A percentile compares a stretch with the other conserved stretches of the same genome.
Conservation (phyloP, 2,797 vertebrate genomes). For the Coracias cyanogaster region DNA sequence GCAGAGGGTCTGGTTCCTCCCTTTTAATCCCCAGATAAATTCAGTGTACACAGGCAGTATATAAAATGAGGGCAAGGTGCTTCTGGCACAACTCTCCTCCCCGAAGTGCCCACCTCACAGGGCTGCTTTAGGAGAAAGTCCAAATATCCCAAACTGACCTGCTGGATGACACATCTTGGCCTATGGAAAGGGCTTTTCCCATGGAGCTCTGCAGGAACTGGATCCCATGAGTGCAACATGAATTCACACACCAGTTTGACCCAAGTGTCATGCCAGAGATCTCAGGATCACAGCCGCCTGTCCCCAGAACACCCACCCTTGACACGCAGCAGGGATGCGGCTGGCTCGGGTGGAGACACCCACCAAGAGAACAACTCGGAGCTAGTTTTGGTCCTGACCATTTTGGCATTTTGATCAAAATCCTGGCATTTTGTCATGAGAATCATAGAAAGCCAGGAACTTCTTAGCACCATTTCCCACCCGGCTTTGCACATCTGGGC, state of each 20-base stretch:
- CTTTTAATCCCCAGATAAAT: neutral
- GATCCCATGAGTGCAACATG: accelerated
- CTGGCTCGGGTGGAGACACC: neutral
- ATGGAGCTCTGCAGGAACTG: neutral
- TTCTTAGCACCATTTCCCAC: neutral
- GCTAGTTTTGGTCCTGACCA: neutral
- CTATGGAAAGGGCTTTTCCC: neutral
- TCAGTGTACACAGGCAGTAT: accelerated
- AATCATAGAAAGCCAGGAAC: neutral
- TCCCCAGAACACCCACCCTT: neutral
- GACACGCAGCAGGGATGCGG: neutral
- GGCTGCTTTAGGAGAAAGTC: neutral
- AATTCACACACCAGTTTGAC: neutral
- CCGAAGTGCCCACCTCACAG: neutral
- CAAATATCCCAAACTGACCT: neutral
- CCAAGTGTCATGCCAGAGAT: neutral
- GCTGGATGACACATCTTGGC: accelerated
- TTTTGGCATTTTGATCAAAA: neutral
- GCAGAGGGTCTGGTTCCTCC: neutral
- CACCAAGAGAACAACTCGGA: accelerated
- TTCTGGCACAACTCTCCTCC: neutral
- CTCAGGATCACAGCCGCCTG: neutral
- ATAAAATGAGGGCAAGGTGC: neutral
- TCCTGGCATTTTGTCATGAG: neutral
- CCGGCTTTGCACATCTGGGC: neutral